Conservation (phyloP, 30 jellyfish, hydroid and myxozoan species). For the Sanderia malayensis region DNA sequence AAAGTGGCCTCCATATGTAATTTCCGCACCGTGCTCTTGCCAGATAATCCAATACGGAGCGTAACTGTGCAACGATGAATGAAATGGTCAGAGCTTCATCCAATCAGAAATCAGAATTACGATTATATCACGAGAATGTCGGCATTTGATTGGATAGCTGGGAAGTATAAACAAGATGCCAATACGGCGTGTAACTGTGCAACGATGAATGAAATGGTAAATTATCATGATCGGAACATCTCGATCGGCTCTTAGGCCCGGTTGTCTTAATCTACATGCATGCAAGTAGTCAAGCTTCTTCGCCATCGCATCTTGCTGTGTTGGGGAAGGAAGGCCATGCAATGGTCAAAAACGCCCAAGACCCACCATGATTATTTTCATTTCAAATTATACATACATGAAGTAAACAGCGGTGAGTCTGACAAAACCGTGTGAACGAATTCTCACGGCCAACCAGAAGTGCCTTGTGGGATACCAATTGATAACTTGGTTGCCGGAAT, state of each 20-base stretch:
- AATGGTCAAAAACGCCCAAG: slow-evolving; percentile 11
- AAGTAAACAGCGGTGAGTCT: not conserved
- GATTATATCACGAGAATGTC: too few relatives aligned
- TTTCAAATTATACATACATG: not conserved
- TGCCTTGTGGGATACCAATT: not conserved
- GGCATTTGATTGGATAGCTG: too few relatives aligned
- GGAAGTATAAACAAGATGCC: too few relatives aligned
- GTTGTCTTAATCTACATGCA: slow-evolving; percentile 37
- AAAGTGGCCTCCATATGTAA: too few relatives aligned
- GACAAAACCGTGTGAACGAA: not conserved
- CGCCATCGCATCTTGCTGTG: not conserved
- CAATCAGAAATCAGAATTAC: too few relatives aligned
- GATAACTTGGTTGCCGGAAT: too few relatives aligned
- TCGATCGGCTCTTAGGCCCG: slow-evolving; percentile 24
- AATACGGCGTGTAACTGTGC: too few relatives aligned
- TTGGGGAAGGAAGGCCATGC: slow-evolving; percentile 52
- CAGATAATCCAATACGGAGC: too few relatives aligned
- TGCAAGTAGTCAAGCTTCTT: slow-evolving; percentile 10
- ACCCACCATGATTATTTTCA: not conserved
- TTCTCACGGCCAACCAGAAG: not conserved
- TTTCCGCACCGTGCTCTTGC: too few relatives aligned
- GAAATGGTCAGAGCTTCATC: too few relatives aligned
- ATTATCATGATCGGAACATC: not conserved
- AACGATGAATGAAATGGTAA: not conserved
- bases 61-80: not conserved